phyloP scores from a whole-genome alignment of 1,140 invertebrate genomes.

The Bactericera cockerelli region DNA sequence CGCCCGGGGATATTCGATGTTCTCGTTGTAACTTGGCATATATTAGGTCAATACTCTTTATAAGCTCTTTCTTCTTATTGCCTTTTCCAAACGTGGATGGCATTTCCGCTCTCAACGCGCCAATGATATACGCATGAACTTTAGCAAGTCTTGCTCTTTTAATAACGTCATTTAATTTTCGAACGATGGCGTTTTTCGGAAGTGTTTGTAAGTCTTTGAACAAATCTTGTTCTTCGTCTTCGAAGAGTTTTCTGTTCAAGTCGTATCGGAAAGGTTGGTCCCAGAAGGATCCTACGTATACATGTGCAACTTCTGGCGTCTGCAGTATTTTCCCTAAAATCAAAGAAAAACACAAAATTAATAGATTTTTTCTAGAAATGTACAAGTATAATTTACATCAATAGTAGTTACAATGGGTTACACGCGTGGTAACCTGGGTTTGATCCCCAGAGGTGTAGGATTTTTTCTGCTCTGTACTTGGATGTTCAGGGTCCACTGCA shows the following conservation, averaged over 20 bases:
- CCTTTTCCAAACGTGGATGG: constrained; percentile 88
- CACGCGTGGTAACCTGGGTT: no score
- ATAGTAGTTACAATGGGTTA: no score
- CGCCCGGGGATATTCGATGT: constrained; percentile 52
- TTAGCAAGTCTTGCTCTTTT: constrained; percentile 90
- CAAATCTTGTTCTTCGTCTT: constrained; percentile 93
- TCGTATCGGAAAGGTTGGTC: constrained; percentile 88
- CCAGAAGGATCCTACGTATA: constrained; percentile 98
- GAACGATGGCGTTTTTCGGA: constrained; percentile 81
- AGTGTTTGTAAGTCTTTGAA: constrained; percentile 88
- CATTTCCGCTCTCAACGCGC: constrained; percentile 82
- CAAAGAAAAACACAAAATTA: constrained; percentile 29
- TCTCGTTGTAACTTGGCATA: constrained; percentile 74
- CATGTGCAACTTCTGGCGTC: constrained; percentile 92
- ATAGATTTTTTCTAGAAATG: no score
- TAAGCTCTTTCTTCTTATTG: constrained; percentile 91
- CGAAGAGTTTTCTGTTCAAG: constrained; percentile 74
- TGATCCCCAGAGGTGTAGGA: no score
- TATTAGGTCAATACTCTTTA: constrained; percentile 77
- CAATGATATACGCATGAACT: constrained; percentile 90
- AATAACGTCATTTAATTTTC: constrained; percentile 95
- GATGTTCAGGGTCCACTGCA: no score
- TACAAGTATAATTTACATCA: no score
- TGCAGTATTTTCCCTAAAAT: constrained; percentile 74
- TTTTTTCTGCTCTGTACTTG: no score